These are phyloP conservation scores for Trichoplusia ni DNA, from an alignment of 1,140 invertebrate genomes.

Conservation along the genomic window DNA sequence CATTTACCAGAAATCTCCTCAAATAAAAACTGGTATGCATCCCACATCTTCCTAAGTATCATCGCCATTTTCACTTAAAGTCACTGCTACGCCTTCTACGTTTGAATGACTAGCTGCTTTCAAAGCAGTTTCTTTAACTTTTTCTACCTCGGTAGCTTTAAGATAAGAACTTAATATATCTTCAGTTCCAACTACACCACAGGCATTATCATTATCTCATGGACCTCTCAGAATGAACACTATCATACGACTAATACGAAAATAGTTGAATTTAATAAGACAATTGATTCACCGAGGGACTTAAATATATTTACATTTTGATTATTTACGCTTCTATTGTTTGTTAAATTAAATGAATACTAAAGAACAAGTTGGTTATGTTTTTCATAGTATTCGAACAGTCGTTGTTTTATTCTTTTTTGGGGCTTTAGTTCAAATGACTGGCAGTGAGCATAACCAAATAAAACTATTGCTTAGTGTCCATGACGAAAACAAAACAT, in stretches of 20 bases:
- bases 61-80: background rate
- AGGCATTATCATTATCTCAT: background rate
- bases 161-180: no score
- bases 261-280: background rate
- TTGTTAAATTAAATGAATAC: background rate
- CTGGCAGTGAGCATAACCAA: no score
- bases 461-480: no score
- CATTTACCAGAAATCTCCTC: slow-evolving; percentile 22
- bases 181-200: background rate
- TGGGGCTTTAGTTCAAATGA: no score
- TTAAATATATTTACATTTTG: slow-evolving; percentile 5
- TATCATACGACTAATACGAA: background rate
- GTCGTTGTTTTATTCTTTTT: no score
- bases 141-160: no score
- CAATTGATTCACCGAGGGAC: slow-evolving; percentile 7
- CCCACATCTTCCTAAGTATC: background rate
- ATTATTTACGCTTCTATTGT: background rate
- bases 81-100: background rate
- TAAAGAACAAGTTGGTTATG: background rate
- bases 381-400: no score
- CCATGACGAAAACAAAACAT: no score
- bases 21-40: slow-evolving; percentile 20
- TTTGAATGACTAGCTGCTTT: background rate
- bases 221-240: background rate
- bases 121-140: background rate